Conservation (phyloP, 2,888 invertebrate species). For the Drosophila nigritarsus region DNA sequence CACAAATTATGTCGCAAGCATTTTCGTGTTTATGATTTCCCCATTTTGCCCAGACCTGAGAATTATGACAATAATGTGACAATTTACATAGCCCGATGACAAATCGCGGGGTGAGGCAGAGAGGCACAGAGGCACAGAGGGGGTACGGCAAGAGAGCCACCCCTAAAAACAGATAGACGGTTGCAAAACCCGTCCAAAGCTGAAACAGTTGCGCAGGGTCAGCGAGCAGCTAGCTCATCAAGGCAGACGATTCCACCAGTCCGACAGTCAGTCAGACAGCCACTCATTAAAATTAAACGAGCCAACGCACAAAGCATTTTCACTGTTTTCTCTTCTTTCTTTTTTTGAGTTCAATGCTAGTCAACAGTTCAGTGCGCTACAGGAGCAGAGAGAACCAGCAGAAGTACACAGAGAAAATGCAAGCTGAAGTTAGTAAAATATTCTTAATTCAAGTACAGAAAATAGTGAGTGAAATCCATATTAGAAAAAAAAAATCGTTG, state of each 20-base stretch:
- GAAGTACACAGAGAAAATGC: background rate
- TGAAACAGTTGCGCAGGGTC: slow-evolving; percentile 73
- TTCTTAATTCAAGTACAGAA: background rate
- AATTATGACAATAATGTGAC: slow-evolving; percentile 76
- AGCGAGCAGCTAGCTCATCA: slow-evolving; percentile 28
- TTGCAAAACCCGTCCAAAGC: slow-evolving; percentile 51
- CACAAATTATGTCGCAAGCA: slow-evolving; percentile 69
- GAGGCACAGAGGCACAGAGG: slow-evolving; percentile 8
- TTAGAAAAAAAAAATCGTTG: background rate
- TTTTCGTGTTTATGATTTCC: slow-evolving; percentile 62
- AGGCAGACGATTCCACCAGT: slow-evolving; percentile 14
- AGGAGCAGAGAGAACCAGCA: background rate
- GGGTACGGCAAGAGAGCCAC: slow-evolving; percentile 30
- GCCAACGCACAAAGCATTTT: slow-evolving; percentile 64
- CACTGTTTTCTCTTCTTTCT: background rate
- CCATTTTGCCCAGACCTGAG: slow-evolving; percentile 49
- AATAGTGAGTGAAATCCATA: background rate
- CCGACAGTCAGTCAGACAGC: slow-evolving; percentile 34
- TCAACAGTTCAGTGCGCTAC: slow-evolving; percentile 22
- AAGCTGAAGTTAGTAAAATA: background rate
- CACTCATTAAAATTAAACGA: slow-evolving; percentile 82
- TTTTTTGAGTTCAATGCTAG: background rate
- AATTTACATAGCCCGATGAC: slow-evolving; percentile 64
- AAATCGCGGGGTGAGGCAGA: slow-evolving; percentile 56
- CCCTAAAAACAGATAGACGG: slow-evolving; percentile 44